Percentiles rank a stretch among this genome's conserved stretches.
Evolutionary conservation across 1,140 invertebrate genomes (phyloP).

Genomic region (Cataglyphis hispanica): DNA sequence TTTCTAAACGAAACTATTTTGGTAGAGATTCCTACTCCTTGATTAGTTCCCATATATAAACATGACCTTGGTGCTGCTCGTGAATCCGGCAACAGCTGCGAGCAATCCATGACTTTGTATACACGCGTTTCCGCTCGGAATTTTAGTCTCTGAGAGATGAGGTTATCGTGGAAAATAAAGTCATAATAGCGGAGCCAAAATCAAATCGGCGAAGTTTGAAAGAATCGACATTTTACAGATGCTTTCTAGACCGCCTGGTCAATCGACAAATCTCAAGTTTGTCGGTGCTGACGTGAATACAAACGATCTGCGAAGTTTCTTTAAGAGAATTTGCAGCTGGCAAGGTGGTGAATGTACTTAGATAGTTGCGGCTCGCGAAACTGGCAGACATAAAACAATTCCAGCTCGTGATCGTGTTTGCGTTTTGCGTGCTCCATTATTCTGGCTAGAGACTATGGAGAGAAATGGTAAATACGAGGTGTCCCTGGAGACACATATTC

Average conservation of each 20-base stretch:
- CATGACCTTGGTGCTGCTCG: slow-evolving; percentile 29
- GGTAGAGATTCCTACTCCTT: background rate
- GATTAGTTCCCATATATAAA: slow-evolving; percentile 31
- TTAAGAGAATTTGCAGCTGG: slow-evolving; percentile 7
- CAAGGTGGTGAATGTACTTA: background rate
- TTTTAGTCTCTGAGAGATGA: slow-evolving; percentile 30
- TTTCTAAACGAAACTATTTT: slow-evolving; percentile 3
- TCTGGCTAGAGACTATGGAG: background rate
- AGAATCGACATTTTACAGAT: slow-evolving; percentile 12
- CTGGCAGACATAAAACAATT: background rate
- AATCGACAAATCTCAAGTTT: slow-evolving; percentile 15
- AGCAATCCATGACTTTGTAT: slow-evolving; percentile 62
- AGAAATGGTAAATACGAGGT: background rate
- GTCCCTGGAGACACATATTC: slow-evolving; percentile 16
- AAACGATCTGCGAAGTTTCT: slow-evolving; percentile 20
- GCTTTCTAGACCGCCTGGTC: background rate
- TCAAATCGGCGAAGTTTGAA: background rate
- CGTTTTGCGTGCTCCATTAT: slow-evolving; percentile 48
- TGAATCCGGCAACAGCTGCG: slow-evolving; percentile 68
- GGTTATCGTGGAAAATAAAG: slow-evolving; percentile 14
- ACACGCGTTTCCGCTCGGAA: slow-evolving; percentile 7
- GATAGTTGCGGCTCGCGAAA: slow-evolving; percentile 1
- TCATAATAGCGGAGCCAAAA: slow-evolving; percentile 7
- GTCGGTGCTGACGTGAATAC: background rate
- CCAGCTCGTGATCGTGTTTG: slow-evolving; percentile 15